Evolutionary conservation across 2,888 invertebrate genomes (phyloP), one percentile per base, ranked within the genome.

Genomic region (Patella pellucida): DNA sequence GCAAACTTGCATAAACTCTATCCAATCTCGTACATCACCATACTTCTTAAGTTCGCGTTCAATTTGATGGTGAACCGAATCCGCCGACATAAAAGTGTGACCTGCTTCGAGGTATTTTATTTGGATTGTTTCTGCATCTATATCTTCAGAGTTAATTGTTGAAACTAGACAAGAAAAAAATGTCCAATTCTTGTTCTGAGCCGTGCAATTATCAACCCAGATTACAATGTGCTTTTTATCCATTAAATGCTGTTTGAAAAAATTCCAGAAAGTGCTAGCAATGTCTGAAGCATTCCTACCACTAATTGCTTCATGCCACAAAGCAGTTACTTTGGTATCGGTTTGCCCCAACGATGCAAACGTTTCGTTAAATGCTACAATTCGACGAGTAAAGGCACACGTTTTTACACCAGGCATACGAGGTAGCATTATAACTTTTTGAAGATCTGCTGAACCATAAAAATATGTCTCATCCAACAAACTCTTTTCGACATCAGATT

Each of bases 351-450:
- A 62, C 11, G 62, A 23, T n/a, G 62, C 62, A 23, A 62, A 56
- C 15, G 19, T 56, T 56, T 9, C 16, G 11, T 15, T 16, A 16
- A 62, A 62, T 12, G 23, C 19, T 23, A 62, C 62, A 62, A 19
- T n/a, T 19, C 19, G 19, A 62, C 62, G 62, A 15, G 19, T 62
- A 62, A 62, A 62, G 19, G 23, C 62, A 4, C 19, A 62, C 23
- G 62, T 14, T 15, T 62, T 62, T 12, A 62, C 62, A 12, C 62
- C 62, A 23, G 62, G 62, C 11, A 62, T 62, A 23, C 62, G n/a
- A 16, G 15, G 52, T 27, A 69, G 31, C 69, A 69, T 69, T n/a
- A 50, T 41, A 50, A 69, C 27, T 27, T 69, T 69, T 50, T 69
- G 69, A n/a, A 50, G 19, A 15, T 69, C 69, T 23, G 41, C 69